phyloP scores from a whole-genome alignment of 2,888 invertebrate genomes.

The Bombyx huttoni region DNA sequence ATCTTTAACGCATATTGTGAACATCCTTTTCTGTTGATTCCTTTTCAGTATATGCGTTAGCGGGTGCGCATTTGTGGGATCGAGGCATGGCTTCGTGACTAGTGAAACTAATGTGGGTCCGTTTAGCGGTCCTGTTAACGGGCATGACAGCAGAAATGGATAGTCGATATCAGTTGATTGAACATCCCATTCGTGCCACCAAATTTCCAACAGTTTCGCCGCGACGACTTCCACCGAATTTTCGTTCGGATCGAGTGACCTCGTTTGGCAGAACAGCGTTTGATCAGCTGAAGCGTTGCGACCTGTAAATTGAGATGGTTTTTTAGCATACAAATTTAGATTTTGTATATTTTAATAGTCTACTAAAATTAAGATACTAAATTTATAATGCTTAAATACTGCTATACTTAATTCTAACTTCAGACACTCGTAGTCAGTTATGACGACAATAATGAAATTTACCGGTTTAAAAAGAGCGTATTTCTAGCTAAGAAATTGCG shows the following conservation, averaged over 20 bases:
- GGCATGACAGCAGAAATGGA: slow-evolving; percentile 76
- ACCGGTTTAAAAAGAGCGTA: slow-evolving; percentile 11
- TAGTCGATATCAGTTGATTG: slow-evolving; percentile 54
- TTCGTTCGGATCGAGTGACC: slow-evolving; percentile 38
- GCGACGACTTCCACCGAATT: slow-evolving; percentile 67
- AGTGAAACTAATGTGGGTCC: slow-evolving; percentile 58
- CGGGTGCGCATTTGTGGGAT: slow-evolving; percentile 49
- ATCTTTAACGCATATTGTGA: slow-evolving; percentile 82
- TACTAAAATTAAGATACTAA: slow-evolving; percentile 2
- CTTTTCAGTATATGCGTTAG: slow-evolving; percentile 24
- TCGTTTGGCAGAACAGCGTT: slow-evolving; percentile 70
- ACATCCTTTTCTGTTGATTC: slow-evolving; percentile 38
- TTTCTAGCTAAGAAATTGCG: slow-evolving; percentile 21
- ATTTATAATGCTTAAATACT: slow-evolving; percentile 8
- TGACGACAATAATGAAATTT: slow-evolving; percentile 3
- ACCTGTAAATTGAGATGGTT: slow-evolving; percentile 32
- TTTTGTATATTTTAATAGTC: neutral
- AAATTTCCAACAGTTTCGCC: slow-evolving; percentile 73
- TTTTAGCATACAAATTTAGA: too few species aligned
- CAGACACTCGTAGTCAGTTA: neutral
- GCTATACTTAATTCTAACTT: slow-evolving; percentile 1
- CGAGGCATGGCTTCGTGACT: slow-evolving; percentile 62
- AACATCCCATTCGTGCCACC: slow-evolving; percentile 75
- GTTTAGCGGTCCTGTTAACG: slow-evolving; percentile 57
- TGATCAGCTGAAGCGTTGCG: slow-evolving; percentile 43